These are phyloP conservation scores for Camarhynchus parvulus DNA, from an alignment of 2,113 vertebrate genomes.

Conservation along the genomic window DNA sequence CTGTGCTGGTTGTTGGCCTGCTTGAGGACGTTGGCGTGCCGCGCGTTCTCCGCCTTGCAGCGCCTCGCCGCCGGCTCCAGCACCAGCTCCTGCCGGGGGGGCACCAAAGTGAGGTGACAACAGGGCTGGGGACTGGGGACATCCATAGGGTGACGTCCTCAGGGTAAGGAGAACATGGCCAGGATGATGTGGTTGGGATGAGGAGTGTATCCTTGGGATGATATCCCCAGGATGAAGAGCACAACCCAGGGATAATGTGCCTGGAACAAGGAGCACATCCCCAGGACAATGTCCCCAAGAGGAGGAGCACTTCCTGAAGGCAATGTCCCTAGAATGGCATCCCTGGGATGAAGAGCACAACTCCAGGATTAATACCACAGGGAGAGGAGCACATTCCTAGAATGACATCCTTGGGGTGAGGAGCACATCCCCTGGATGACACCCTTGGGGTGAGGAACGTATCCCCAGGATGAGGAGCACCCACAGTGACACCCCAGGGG, in stretches of 20 bases:
- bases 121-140: background rate
- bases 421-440: fast-evolving
- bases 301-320: background rate
- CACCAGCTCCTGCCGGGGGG: slow-evolving; percentile 80
- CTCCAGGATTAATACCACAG: fast-evolving
- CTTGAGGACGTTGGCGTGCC: slow-evolving; percentile 82
- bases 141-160: fast-evolving
- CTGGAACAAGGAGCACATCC: background rate
- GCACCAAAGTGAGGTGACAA: fast-evolving
- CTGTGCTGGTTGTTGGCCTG: slow-evolving; percentile 84
- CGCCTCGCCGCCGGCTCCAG: slow-evolving; percentile 83
- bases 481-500: background rate
- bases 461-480: background rate
- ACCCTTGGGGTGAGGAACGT: fast-evolving
- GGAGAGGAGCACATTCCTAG: background rate
- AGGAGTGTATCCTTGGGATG: fast-evolving
- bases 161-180: fast-evolving
- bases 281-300: background rate
- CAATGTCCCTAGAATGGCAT: background rate
- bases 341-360: background rate
- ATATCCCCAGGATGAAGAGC: fast-evolving
- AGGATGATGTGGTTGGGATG: background rate
- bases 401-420: background rate
- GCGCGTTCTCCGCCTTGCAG: slow-evolving; percentile 79
- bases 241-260: background rate